Evolutionary conservation across 2,888 invertebrate species (phyloP).

Genomic region (Exocentrus adspersus): DNA sequence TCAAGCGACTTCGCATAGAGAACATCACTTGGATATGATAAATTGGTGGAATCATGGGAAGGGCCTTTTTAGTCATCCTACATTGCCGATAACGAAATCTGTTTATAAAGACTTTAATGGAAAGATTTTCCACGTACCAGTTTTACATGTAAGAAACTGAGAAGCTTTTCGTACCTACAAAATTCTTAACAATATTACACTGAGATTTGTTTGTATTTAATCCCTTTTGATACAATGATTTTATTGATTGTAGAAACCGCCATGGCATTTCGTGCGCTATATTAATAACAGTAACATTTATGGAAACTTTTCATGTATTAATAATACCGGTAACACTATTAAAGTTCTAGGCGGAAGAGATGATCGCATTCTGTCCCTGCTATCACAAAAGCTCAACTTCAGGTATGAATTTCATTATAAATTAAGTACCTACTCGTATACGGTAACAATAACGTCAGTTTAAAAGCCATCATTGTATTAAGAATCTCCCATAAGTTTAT

Average conservation of each 20-base stretch:
- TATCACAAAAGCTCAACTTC: slow-evolving; percentile 77
- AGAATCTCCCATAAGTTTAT: no score
- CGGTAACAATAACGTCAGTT: no score
- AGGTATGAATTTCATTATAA: no score
- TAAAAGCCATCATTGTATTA: no score
- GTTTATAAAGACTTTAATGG: slow-evolving; percentile 75
- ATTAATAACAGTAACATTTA: slow-evolving; percentile 64
- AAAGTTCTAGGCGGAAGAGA: slow-evolving; percentile 78
- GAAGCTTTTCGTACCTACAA: neutral
- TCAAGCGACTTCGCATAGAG: slow-evolving; percentile 71
- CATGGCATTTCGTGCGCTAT: slow-evolving; percentile 80
- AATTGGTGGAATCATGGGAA: slow-evolving; percentile 77
- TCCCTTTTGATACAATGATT: no score
- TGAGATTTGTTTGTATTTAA: no score
- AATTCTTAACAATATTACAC: slow-evolving; percentile 7
- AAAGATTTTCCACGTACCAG: slow-evolving; percentile 74
- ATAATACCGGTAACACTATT: slow-evolving; percentile 49
- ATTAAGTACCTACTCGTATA: no score
- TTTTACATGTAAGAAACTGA: slow-evolving; percentile 71
- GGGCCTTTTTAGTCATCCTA: slow-evolving; percentile 73
- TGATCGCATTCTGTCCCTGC: slow-evolving; percentile 72
- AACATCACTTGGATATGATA: slow-evolving; percentile 70
- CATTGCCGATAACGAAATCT: slow-evolving; percentile 69
- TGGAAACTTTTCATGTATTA: slow-evolving; percentile 12
- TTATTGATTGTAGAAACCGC: slow-evolving; percentile 67